These are phyloP conservation scores for Danio albolineatus DNA, from an alignment of 2,797 vertebrate genomes.

Conservation along the genomic window DNA sequence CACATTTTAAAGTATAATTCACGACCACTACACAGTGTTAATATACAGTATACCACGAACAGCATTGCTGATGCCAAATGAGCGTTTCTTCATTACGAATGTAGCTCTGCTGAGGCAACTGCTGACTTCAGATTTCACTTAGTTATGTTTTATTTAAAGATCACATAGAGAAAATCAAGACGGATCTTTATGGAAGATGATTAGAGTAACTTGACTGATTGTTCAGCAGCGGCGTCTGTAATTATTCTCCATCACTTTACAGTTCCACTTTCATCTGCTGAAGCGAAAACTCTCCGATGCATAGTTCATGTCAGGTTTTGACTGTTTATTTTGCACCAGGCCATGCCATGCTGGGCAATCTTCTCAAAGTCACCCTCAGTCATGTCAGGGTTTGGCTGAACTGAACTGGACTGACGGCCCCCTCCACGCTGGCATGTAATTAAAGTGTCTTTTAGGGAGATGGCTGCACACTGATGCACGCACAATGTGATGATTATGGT, in stretches of 20 bases:
- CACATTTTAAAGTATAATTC: too few relatives aligned
- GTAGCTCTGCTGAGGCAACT: not conserved
- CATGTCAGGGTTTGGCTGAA: slow-evolving; percentile 37
- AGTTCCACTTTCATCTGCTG: not conserved
- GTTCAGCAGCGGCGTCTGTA: slow-evolving; percentile 18
- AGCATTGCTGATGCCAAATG: too few relatives aligned
- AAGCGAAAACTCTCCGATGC: not conserved
- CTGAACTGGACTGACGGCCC: slow-evolving; percentile 39
- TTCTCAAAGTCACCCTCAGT: slow-evolving; percentile 48
- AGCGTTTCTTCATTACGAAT: not conserved
- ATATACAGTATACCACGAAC: not conserved
- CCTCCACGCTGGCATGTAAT: slow-evolving; percentile 35
- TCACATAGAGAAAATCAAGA: not conserved
- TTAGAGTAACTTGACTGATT: slow-evolving; percentile 3
- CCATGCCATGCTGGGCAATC: slow-evolving; percentile 13
- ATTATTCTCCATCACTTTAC: slow-evolving; percentile 28
- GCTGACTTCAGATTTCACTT: not conserved
- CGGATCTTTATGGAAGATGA: not conserved
- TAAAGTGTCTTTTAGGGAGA: slow-evolving; percentile 34
- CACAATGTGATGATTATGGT: slow-evolving; percentile 31
- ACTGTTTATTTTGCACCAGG: slow-evolving; percentile 34
- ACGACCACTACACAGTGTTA: not conserved
- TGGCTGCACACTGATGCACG: slow-evolving; percentile 32
- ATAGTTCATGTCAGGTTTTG: slow-evolving; percentile 22
- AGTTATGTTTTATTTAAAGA: not conserved